Evolutionary conservation across 2,888 invertebrate genomes (phyloP), one percentile per base, ranked within the genome.

Genomic region (Caenorhabditis afra): DNA sequence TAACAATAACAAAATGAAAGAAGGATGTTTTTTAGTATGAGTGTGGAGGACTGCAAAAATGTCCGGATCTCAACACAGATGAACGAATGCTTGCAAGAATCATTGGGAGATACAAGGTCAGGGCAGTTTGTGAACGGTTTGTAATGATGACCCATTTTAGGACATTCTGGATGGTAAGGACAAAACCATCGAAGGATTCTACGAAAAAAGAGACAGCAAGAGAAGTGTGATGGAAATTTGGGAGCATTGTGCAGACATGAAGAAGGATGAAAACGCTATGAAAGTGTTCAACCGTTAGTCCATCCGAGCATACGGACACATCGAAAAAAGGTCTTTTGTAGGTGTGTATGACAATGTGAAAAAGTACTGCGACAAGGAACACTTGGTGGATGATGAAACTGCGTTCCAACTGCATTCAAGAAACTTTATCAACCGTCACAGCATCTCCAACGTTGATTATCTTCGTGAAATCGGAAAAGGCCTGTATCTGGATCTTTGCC

Each of bases 371-470:
- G 86, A 82, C 23, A 53, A 68, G 23, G 85, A 88, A 45, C 74
- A 81, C 53, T 45, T 90, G 62, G 66, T 86, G 14, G 79, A 87
- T 22, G 82, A 85, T 53, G 88, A 90, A 14, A 79, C 76, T 0
- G 84, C 87, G 0, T 90, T 90, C 76, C 85, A 90, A 70, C 79
- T 90, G 29, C 90, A 90, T 76, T 90, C 88, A 58, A 81, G 85
- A 68, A 86, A 89, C 58, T 90, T 86, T 71, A 90, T 90, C 67
- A 90, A 90, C 64, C 85, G 90, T 12, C 90, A 90, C 65, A 89
- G 89, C 18, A 90, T 90, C 75, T 87, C 87, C 49, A 89, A 90
- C 64, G 64, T 66, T 12, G 82, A 78, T 55, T 90, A 90, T 55
- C 65, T 84, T 55, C 82, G 85, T 79, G 89, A 90, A 75, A 90